Evolutionary conservation across 2,797 vertebrate species (phyloP), one percentile per base, ranked within the genome.

Genomic region (Thunnus albacares): DNA sequence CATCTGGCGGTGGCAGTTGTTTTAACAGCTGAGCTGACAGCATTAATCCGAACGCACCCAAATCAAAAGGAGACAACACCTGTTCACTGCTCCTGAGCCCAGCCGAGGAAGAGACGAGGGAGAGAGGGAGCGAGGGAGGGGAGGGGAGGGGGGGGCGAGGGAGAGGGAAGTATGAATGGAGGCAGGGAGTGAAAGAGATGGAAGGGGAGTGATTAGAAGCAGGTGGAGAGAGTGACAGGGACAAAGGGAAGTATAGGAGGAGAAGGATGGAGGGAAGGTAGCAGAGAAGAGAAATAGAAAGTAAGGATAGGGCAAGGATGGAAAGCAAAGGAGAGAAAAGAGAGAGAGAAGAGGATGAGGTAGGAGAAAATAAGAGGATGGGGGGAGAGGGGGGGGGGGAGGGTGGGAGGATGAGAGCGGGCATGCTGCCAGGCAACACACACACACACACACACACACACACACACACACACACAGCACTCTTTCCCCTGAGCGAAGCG

Each of bases 1-100:
- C 98, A 99, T 98, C 98, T 99, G 98, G 97, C 97, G 96, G 96
- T 97, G 97, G 98, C 98, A 99, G 98, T 99, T 99, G 98, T 99
- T 99, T 97, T 97, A 99, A 98, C 98, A 99, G 98, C 98, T 99
- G 98, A 99, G 97, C 98, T 99, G 98, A 98, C 98, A 99, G 97
- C 97, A 99, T 99, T 99, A 98, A 99, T 99, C 98, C 97, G 96
- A 97, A 98, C 97, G 97, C 97, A 98, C 97, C 97, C 97, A 98
- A 98, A 99, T 99, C 98, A 99, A 98, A 99, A 98, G 94, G 96
- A 97, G 96, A 91, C 96, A 98, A 98, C 98, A 99, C 98, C 98
- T 99, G 98, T 98, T 98, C 97, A 95, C 96, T 96, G 96, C 97
- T 97, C 95, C 96, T 95, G 97, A 97, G 96, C 96, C 96, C 96